These are phyloP conservation scores for Drosophila emarginata DNA, from an alignment of 2,888 invertebrate genomes.

Conservation along the genomic window DNA sequence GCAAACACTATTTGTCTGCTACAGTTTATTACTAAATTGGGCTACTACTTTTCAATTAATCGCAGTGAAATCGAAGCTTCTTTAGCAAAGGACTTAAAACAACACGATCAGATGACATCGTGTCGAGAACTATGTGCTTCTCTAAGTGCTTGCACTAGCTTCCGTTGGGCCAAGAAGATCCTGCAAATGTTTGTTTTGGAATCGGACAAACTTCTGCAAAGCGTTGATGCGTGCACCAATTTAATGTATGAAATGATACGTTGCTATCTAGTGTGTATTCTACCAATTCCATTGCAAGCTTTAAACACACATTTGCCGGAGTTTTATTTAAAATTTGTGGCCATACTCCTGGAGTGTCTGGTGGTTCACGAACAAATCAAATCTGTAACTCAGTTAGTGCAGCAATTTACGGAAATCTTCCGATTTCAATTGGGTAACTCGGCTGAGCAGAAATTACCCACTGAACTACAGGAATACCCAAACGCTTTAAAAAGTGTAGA, in stretches of 20 bases:
- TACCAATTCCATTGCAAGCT: conserved; percentile 70
- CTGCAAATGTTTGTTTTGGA: conserved; percentile 75
- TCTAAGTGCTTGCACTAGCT: conserved; percentile 68
- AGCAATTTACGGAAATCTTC: conserved; percentile 59
- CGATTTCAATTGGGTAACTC: conserved; percentile 56
- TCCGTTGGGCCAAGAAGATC: conserved; percentile 79
- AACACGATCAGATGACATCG: conserved; percentile 32
- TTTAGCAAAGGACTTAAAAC: conserved; percentile 43
- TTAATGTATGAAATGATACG: conserved; percentile 70
- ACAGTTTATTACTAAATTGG: conserved; percentile 66
- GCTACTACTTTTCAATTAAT: conserved; percentile 71
- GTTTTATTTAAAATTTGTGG: conserved; percentile 76
- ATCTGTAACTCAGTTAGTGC: conserved; percentile 57
- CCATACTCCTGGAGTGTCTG: conserved; percentile 71
- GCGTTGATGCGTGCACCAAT: conserved; percentile 48
- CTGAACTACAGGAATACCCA: conserved; percentile 33
- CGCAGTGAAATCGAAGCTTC: conserved; percentile 56
- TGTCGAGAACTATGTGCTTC: conserved; percentile 57
- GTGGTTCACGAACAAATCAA: conserved; percentile 51
- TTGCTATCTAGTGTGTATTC: conserved; percentile 76
- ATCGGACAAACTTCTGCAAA: conserved; percentile 73
- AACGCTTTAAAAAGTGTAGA: conserved; percentile 47
- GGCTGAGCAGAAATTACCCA: neutral
- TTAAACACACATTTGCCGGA: conserved; percentile 64
- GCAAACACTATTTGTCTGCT: conserved; percentile 65